These are phyloP conservation scores for Epizoanthus stellaris DNA, from an alignment of 92 coral and sea anemone genomes.

Conservation along the genomic window DNA sequence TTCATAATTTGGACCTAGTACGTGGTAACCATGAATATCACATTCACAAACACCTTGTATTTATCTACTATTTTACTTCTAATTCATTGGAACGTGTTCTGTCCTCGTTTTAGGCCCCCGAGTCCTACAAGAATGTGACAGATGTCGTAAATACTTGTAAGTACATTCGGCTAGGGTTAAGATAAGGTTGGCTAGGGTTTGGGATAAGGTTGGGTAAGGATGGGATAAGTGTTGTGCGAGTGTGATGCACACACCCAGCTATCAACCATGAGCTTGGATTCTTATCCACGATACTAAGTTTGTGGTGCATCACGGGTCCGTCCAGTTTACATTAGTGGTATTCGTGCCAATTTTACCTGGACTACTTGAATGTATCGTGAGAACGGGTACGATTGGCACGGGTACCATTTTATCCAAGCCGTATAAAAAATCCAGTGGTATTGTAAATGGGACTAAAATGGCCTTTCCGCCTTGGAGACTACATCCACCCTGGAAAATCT, in stretches of 20 bases:
- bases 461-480: too few species aligned
- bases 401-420: not conserved
- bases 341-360: not conserved
- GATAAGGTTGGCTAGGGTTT: not conserved
- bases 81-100: not conserved
- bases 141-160: slow-evolving; percentile 97
- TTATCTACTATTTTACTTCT: not conserved
- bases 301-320: too few species aligned
- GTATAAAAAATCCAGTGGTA: too few species aligned
- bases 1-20: too few species aligned
- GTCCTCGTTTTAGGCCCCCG: slow-evolving; percentile 81
- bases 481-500: not conserved
- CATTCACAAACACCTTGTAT: too few species aligned
- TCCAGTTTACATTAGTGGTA: too few species aligned
- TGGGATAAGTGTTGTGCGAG: not conserved
- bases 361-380: not conserved
- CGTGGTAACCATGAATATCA: too few species aligned
- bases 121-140: slow-evolving; percentile 96
- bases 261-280: too few species aligned
- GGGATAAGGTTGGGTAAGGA: too few species aligned
- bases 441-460: too few species aligned
- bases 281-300: too few species aligned
- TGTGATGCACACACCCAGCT: too few species aligned
- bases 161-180: slow-evolving; percentile 13
- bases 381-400: not conserved